Conservation (phyloP, 2,113 vertebrate genomes). For the Ciconia stormi region DNA sequence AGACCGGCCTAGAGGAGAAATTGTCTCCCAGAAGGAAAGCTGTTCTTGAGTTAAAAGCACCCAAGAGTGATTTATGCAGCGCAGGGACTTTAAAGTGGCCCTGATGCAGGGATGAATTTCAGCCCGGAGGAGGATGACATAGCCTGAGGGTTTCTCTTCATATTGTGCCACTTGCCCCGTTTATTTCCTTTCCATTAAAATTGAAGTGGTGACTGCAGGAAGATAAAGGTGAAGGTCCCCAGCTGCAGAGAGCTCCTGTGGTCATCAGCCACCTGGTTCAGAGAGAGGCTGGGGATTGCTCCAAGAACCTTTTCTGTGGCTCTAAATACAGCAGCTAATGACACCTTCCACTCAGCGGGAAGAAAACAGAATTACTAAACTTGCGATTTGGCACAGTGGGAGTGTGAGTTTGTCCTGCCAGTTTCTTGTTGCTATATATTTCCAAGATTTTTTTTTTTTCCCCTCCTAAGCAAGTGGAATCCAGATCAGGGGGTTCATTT, state of each 20-base stretch:
- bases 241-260: constrained; percentile 42
- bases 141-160: background rate
- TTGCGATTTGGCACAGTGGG: constrained; percentile 67
- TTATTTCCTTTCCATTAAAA: background rate
- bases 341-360: constrained; percentile 46
- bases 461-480: background rate
- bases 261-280: constrained; percentile 48
- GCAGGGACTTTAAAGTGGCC: background rate
- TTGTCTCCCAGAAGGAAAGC: constrained; percentile 15
- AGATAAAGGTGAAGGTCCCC: constrained; percentile 51
- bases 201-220: background rate
- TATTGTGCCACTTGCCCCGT: background rate
- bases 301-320: constrained; percentile 58
- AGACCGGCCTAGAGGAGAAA: background rate
- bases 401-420: constrained; percentile 62
- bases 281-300: constrained; percentile 43
- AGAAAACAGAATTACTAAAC: constrained; percentile 69
- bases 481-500: background rate
- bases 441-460: background rate
- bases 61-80: background rate
- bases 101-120: background rate
- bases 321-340: constrained; percentile 65
- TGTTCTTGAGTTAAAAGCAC: background rate
- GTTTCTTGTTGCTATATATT: constrained; percentile 62
- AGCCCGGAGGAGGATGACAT: fast-evolving